Base-by-base conservation (phyloP, 2,888 invertebrate species). In the Cabera pusaria region DNA sequence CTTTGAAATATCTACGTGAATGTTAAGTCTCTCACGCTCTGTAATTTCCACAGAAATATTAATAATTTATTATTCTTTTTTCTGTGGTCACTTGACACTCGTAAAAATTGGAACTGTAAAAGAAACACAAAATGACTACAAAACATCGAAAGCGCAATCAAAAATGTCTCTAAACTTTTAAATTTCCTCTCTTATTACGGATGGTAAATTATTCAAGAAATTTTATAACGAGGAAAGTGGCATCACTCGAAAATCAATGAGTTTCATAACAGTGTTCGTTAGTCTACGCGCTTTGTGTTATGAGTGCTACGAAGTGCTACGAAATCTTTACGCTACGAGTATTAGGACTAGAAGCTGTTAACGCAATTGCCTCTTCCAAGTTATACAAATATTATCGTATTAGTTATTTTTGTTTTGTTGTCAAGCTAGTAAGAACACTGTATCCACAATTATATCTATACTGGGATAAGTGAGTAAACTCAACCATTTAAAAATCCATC, bases 191-290 rank as follows among this genome's bases (percentile, higher is more conserved):
- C 51, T 64, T 59, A 59, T 58, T 58, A 59, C 52, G 53, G 52
- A 53, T 50, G 56, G 60, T 70, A 64, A 68, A 67, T 68, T 61
- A 73, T 73, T 72, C 68, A 69, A 53, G 49, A 63, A 66, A 62
- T 65, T 67, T 64, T 66, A 54, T 64, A 64, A 65, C 56, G 63
- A 59, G 60, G 57, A 61, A 60, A 62, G 64, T 59, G 61, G 63
- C 59, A 62, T 66, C 65, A 29, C 8, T 31, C 64, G 59, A 62
- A 70, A 72, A 70, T 72, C 72, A 72, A 72, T 70, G 64, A 65
- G 60, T 69, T 67, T 63, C 63, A 70, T 71, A 63, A 68, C 61
- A 64, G 50, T 49, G 39, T 31, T 26, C 17, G 41, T 31, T 31
- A 40, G 18, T 11, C 21, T 32, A 29, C 17, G 29, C 34, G 3